Percentiles rank a stretch among this genome's conserved stretches.
Evolutionary conservation across 2,888 invertebrate species (phyloP).

Genomic region (Rotaria sp.): DNA sequence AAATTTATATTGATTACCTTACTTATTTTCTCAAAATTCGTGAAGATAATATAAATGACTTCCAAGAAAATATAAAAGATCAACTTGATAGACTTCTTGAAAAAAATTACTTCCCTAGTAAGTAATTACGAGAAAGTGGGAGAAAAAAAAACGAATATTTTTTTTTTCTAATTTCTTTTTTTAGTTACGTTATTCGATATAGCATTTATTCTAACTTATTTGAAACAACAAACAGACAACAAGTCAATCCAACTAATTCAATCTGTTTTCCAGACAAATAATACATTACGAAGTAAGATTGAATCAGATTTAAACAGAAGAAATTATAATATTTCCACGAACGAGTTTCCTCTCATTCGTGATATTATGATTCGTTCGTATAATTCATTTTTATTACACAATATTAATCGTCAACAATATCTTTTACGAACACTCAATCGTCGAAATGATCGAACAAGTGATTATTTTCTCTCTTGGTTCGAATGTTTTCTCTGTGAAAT

Average conservation of each 20-base stretch:
- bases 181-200: not conserved
- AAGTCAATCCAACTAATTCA: not conserved
- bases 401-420: not conserved
- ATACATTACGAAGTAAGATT: not conserved
- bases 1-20: not conserved
- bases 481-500: not conserved
- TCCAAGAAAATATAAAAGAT: not conserved
- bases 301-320: not conserved
- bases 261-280: not conserved
- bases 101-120: not conserved
- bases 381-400: not conserved
- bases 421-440: not conserved
- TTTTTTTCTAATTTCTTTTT: not conserved
- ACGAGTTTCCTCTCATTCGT: slow-evolving; percentile 2
- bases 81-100: not conserved
- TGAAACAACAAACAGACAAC: not conserved
- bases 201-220: not conserved
- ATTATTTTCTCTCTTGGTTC: not conserved
- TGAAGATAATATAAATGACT: not conserved
- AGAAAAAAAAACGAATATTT: not conserved
- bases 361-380: not conserved
- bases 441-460: not conserved
- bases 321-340: not conserved
- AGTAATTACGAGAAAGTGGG: not conserved
- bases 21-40: not conserved